Evolutionary conservation across 2,797 vertebrate genomes (phyloP).

Genomic region (Coluber constrictor): DNA sequence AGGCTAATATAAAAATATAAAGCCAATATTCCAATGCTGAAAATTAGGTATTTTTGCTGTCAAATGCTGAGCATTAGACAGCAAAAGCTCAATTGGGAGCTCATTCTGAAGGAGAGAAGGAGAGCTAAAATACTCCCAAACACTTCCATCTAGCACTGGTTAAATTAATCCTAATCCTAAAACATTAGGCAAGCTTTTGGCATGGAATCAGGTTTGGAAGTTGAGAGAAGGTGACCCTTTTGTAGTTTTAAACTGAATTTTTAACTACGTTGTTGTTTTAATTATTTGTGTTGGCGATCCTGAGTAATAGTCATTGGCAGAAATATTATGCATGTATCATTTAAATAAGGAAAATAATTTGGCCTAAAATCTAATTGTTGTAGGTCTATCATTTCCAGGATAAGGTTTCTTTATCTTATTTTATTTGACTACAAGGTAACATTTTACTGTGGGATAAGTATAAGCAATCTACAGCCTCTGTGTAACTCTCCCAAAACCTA

Average conservation of each 20-base stretch:
- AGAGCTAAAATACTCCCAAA: neutral
- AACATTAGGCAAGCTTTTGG: neutral
- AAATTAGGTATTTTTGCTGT: neutral
- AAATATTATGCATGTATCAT: neutral
- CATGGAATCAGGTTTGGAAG: neutral
- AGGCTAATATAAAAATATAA: neutral
- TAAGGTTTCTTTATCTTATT: neutral
- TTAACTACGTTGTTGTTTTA: neutral
- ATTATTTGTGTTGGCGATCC: neutral
- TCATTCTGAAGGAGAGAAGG: neutral
- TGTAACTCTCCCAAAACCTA: neutral
- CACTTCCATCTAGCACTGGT: neutral
- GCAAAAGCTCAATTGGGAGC: neutral
- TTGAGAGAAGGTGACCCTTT: neutral
- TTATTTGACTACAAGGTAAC: neutral
- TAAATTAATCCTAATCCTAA: neutral
- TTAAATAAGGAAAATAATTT: neutral
- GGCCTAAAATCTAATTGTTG: neutral
- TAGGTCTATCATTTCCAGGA: neutral
- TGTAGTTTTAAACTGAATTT: neutral
- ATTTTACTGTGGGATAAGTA: neutral
- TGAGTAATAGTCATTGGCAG: neutral
- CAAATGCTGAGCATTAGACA: neutral
- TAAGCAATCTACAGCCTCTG: neutral
- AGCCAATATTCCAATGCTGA: neutral